Base-by-base conservation (phyloP, 2,113 vertebrate species). In the Ochotona curzoniae region DNA sequence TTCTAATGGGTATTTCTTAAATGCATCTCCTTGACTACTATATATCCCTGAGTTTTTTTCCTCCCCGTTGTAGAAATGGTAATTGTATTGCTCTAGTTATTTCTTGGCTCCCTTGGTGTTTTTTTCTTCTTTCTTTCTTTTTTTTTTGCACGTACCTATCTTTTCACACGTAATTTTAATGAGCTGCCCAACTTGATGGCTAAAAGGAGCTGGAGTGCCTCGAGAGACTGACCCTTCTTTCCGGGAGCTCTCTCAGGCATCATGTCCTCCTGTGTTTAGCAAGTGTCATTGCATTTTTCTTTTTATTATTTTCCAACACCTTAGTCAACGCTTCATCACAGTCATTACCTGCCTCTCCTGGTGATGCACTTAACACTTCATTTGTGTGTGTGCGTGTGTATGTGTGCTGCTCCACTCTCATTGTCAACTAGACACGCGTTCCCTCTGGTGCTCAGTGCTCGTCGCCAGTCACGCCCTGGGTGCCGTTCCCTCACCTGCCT, bases 141-240 rank as follows among this genome's bases (percentile, higher is more conserved):
- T 44, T 92, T 92, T 71, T 54, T 75, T 84, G 86, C 91, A 91
- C n/a, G 76, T 30, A 49, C 69, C 89, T 93, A 57, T 90, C 87
- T 91, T 60, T 95, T 94, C 94, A 88, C 89, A 94, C 78, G 26
- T 95, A 81, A 92, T 96, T 96, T 94, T 97, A 94, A 97, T 95
- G 94, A 96, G 78, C 89, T 91, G 87, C 80, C 64, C 87, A 67
- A 21, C 78, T 91, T 4, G 28, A 94, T 96, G 82, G 84, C 89
- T 82, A 35, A 89, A 84, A 89, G 86, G n/a, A 66, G 74, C 30
- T 21, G 13, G 81, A 87, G 93, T 85, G 84, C 90, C 71, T 25
- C n/a, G 7, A 73, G 66, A 79, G 81, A 61, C n/a, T 66, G 78
- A 14, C 87, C 94, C 44, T 94, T 91, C 89, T 83, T 80, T 93